Evolutionary conservation across 2,113 vertebrate genomes (phyloP), one percentile per base, ranked within the genome.

Genomic region (Euleptes europaea): DNA sequence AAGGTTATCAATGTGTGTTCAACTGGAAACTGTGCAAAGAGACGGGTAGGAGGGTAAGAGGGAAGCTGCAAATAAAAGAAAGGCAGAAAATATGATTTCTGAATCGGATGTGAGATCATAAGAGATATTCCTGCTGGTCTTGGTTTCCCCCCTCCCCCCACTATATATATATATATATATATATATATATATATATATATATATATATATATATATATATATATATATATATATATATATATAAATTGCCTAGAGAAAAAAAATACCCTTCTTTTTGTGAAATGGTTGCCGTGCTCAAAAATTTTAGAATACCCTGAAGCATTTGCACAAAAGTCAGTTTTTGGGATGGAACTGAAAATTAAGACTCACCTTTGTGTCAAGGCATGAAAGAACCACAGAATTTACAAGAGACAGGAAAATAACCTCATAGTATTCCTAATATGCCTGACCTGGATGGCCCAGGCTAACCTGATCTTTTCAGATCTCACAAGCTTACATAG

Each of bases 1-100:
- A 81, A n/a, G 19, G 42, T 54, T 65, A 83, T 47, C 77, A 89
- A 66, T 40, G 44, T 1, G 15, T 1, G 14, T 82, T 42, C 8
- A 10, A 70, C 31, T 0, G 0, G 31, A 31, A 21, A 75, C 31
- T 31, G 13, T 1, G 0, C 38, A 63, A 38, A 80, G 74, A 60
- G 33, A 63, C 60, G 2, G 9, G 60, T 21, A 63, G 60, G 26
- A 63, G 60, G 60, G 60, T 63, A 19, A 28, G 54, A 75, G n/a
- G 77, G 26, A 0, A 44, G 31, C 3, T 1, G 28, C 1, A 1
- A 78, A 63, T 84, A 65, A 83, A 85, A 35, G 26, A 86, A 84
- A 63, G 86, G 33, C 14, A 3, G 66, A 1, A 26, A n/a, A 42
- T 69, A 35, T 70, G 47, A 35, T 15, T 75, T 80, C 76, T 51